Conservation (phyloP, 2,113 vertebrate genomes). For the Mirounga angustirostris region DNA sequence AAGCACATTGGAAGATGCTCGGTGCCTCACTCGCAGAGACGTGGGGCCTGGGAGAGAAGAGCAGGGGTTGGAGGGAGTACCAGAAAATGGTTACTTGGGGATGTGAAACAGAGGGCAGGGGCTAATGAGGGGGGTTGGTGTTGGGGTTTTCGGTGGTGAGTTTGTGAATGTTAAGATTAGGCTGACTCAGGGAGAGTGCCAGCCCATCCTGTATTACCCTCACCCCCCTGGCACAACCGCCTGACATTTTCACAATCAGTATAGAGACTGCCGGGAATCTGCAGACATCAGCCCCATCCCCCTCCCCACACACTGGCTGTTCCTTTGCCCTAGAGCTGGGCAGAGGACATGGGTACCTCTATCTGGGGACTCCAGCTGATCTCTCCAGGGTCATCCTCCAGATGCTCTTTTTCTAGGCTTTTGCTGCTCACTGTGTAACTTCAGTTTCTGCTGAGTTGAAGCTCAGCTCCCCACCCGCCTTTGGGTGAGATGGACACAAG, state of each 20-base stretch:
- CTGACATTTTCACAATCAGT: slow-evolving; percentile 58
- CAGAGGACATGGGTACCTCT: not conserved
- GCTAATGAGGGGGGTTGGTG: not conserved
- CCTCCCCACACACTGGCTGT: not conserved
- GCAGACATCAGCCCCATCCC: slow-evolving; percentile 3
- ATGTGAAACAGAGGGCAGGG: not conserved
- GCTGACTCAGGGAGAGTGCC: not conserved
- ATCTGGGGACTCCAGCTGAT: not conserved
- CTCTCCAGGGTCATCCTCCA: not conserved
- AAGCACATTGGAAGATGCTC: slow-evolving; percentile 14
- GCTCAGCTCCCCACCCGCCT: not conserved
- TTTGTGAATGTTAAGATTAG: slow-evolving; percentile 2
- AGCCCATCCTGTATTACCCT: slow-evolving; percentile 32
- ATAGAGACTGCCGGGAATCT: slow-evolving; percentile 42
- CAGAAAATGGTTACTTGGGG: not conserved
- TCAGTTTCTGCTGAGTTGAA: not conserved
- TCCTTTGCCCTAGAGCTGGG: slow-evolving; percentile 50
- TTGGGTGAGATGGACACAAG: not conserved
- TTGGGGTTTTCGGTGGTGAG: not conserved
- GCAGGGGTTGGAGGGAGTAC: not conserved
- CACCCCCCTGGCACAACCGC: slow-evolving; percentile 41
- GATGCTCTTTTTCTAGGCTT: not conserved
- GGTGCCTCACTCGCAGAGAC: not conserved
- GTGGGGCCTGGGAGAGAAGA: not conserved
- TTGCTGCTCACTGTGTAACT: not conserved